Base-by-base conservation (phyloP, 2,113 vertebrate species). In the Scartelaos histophorus region DNA sequence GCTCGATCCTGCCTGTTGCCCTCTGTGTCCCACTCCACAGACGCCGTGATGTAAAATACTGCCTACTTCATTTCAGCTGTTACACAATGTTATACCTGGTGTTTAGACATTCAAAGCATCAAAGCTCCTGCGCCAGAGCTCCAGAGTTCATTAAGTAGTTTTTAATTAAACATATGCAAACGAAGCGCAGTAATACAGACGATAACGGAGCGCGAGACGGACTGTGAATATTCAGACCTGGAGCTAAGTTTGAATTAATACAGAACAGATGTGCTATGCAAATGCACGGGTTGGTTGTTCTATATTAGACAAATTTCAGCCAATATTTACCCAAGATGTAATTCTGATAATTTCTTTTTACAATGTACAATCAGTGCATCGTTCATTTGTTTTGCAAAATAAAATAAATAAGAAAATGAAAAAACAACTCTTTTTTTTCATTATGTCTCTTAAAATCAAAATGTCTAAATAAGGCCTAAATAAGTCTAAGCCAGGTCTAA, bases 151-250 rank as follows among this genome's bases (percentile, higher is more conserved):
- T 54, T 54, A 54, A 54, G 51, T 54, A 21, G 19, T 54, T 54
- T 54, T 54, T 54, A 54, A 54, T 54, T n/a, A 54, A 54, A 54
- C 51, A 21, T 54, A 54, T 54, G 19, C 51, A 21, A 54, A 54
- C 21, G 51, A 54, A 54, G 51, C n/a, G 51, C 51, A 3, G 49
- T 51, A 51, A 51, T 51, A 51, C 49, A 21, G 51, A 19, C n/a
- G 19, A 54, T 54, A 54, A 54, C 51, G 1, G 19, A 54, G 6
- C 1, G 51, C 9, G 51, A 54, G 19, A 21, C 51, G 51, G 51
- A 51, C 49, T 1, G 15, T 16, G 16, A 17, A 17, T 51, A 51
- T 51, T 51, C 15, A 51, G 16, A 21, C 51, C 51, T 9, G 51
- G 51, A 54, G 51, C 51, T 9, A 54, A 54, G 51, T 54, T 21